Percentiles rank a stretch among this genome's conserved stretches.
Conservation (phyloP, 2,113 vertebrate species). For the Crypturellus undulatus region DNA sequence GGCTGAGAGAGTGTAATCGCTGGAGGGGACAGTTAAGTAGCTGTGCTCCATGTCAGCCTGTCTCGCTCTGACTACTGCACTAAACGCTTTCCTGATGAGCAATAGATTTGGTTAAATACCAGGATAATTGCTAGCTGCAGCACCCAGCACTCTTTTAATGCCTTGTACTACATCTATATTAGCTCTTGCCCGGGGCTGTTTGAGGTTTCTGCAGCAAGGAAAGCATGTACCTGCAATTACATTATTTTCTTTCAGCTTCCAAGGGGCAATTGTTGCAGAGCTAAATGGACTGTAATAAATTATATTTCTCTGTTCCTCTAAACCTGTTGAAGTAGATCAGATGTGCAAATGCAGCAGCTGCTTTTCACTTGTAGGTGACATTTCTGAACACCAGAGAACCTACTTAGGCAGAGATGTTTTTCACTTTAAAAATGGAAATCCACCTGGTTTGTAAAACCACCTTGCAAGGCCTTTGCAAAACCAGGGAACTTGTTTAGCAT, state of each 20-base stretch:
- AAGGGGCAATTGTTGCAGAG: constrained; percentile 79
- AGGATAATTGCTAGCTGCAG: constrained; percentile 87
- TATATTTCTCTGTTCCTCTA: constrained; percentile 12
- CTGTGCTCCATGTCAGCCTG: constrained; percentile 80
- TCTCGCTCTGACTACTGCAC: constrained; percentile 76
- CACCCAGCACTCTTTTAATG: constrained; percentile 80
- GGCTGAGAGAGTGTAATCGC: constrained; percentile 78
- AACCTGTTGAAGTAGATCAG: constrained; percentile 66
- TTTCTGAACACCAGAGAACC: constrained; percentile 33
- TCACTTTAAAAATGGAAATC: constrained; percentile 4
- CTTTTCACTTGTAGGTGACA: constrained; percentile 39
- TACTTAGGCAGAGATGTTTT: constrained; percentile 19
- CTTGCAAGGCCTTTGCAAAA: background rate
- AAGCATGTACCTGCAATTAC: constrained; percentile 75
- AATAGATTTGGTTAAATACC: constrained; percentile 90
- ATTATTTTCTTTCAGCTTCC: constrained; percentile 74
- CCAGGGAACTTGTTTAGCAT: background rate
- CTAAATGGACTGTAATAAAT: constrained; percentile 79
- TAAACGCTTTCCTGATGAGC: constrained; percentile 84
- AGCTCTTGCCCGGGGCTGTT: constrained; percentile 87
- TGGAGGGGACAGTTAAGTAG: constrained; percentile 85
- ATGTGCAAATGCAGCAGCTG: constrained; percentile 39
- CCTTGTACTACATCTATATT: constrained; percentile 92
- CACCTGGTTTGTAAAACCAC: background rate
- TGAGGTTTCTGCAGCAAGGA: constrained; percentile 75